Base-by-base conservation (phyloP, 2,797 vertebrate species). In the Neosilurus mollespiculum region DNA sequence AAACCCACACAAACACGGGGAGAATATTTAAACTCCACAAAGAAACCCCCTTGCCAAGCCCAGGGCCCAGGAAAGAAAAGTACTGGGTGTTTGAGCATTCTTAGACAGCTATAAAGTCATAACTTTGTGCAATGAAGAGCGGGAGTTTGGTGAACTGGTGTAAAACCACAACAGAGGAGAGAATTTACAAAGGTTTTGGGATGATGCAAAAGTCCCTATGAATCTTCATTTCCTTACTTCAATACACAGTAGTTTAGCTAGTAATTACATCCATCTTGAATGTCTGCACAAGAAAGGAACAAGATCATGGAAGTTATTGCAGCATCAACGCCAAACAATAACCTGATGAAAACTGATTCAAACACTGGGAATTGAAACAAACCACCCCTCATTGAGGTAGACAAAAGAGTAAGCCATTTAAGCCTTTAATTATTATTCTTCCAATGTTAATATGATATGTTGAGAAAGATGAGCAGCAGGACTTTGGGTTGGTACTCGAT, bases 151-250 rank as follows among this genome's bases (percentile, higher is more conserved):
- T 4, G 3, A 65, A 82, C 66, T 72, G 75, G 26, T 61, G 51
- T 64, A 58, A 67, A 81, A 71, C 71, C 65, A 77, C 76, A 81
- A 49, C 9, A 58, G 80, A 30, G 69, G 37, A 79, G 72, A 80
- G 76, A 83, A 83, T 81, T 81, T 56, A 66, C 83, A 54, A 78
- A 70, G 9, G 54, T 66, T 66, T 64, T 70, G 69, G 65, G 64
- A 22, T 75, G 59, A 62, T 43, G 59, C 18, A 49, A 78, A 81
- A 66, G 66, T 61, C 18, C 18, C 6, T 49, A 59, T 67, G 75
- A 86, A 82, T 84, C n/a, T 18, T 79, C 0, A 79, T 77, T 84
- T 77, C 78, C 67, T 43, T 15, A 56, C 65, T 22, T 76, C 37
- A 43, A 6, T 30, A 75, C 78, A 69, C 67, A 72, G 37, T 64